Evolutionary conservation across 2,888 invertebrate species (phyloP), one percentile per base, ranked within the genome.

Genomic region (Synanthedon andrenaeformis): DNA sequence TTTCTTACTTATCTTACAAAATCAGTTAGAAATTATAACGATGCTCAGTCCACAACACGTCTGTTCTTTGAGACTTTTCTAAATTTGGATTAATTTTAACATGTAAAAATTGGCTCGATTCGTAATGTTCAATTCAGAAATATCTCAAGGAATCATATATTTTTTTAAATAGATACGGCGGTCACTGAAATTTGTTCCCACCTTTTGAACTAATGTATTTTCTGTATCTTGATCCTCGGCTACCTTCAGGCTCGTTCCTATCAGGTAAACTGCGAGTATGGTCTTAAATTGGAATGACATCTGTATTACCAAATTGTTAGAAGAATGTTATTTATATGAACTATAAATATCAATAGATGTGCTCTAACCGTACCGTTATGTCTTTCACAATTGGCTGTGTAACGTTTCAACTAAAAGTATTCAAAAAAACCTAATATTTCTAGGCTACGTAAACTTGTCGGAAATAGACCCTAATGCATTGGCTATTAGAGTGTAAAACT

Each of bases 191-290:
- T 49, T 49, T 19, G 0, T 19, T 17, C 62, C 67, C 70, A 65
- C 69, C 75, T 76, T 10, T 79, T 82, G 67, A 74, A 89, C 89
- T 90, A 90, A 90, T 87, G 67, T 85, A 76, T 88, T 82, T 79
- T 83, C 87, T 89, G 85, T 87, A 87, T 84, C 80, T 85, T 74
- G 67, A 86, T 89, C 90, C 91, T 89, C 90, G 90, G 92, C 92
- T 90, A 90, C 89, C 90, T 89, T 90, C 92, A 92, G 92, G 92
- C 92, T 92, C 93, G 90, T 93, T 93, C 91, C 90, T 93, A 90
- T 93, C 93, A 93, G 93, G 93, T 93, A 93, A 93, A 92, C 91
- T 91, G 76, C 70, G 74, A 79, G 67, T 74, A 79, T 80, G 73
- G 76, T 81, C 79, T 79, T 79, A 71, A 82, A 67, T 80, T 79